phyloP scores from a whole-genome alignment of 2,888 invertebrate genomes.

The Alloscopus bannaensis region DNA sequence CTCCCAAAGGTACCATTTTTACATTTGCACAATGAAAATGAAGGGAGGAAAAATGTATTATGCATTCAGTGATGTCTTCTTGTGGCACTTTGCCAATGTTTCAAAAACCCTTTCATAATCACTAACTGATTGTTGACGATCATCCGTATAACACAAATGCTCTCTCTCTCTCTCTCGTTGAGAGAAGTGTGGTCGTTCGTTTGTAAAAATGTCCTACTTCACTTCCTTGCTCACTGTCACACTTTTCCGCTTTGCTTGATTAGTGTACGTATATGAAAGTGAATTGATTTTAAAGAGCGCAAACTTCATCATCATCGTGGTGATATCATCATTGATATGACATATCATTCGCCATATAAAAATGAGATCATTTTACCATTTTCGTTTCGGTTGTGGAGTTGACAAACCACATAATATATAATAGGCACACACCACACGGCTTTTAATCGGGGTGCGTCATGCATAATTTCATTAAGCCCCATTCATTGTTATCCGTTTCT shows the following conservation, averaged over 20 bases:
- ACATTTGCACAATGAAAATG: too few species aligned
- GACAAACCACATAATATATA: constrained; percentile 1
- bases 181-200: constrained; percentile 21
- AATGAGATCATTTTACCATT: constrained; percentile 50
- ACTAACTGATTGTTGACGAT: constrained; percentile 14
- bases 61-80: too few species aligned
- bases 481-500: constrained; percentile 5
- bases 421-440: background rate
- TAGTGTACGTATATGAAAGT: constrained; percentile 5
- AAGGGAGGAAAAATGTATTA: too few species aligned
- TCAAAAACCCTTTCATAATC: constrained; percentile 44
- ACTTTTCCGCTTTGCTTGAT: constrained; percentile 24
- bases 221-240: constrained; percentile 53
- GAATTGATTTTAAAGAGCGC: constrained; percentile 23
- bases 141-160: background rate
- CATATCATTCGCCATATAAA: background rate
- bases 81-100: constrained; percentile 44
- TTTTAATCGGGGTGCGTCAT: constrained; percentile 17
- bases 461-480: constrained; percentile 4
- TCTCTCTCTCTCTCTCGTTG: too few species aligned
- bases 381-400: too few species aligned
- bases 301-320: constrained; percentile 15
- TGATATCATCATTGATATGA: constrained; percentile 4
- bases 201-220: constrained; percentile 59
- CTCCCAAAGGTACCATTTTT: too few species aligned